These are phyloP conservation scores for Aix galericulata DNA, from an alignment of 2,113 vertebrate genomes.

Conservation along the genomic window DNA sequence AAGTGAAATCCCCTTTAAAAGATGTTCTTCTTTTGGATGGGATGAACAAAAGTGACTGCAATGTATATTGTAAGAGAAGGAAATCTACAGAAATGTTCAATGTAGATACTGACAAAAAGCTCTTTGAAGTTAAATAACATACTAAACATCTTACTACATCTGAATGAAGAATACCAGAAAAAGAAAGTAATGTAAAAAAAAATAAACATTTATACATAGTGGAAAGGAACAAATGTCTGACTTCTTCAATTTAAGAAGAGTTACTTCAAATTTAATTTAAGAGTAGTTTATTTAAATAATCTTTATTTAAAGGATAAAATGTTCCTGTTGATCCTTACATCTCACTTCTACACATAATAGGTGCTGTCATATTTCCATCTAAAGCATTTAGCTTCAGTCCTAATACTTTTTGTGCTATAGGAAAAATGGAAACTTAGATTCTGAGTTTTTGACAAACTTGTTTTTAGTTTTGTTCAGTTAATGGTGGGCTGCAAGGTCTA, in stretches of 20 bases:
- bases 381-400: neutral
- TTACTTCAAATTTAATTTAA: too few relatives aligned
- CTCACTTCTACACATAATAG: neutral
- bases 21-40: neutral
- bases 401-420: neutral
- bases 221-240: neutral
- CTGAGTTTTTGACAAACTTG: neutral
- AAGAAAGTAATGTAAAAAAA: neutral
- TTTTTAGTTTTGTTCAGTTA: neutral
- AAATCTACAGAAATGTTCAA: neutral
- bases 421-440: neutral
- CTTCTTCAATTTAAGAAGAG: neutral
- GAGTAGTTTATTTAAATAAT: neutral
- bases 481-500: neutral
- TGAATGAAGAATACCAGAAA: neutral
- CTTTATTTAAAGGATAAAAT: neutral
- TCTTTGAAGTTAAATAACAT: neutral
- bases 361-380: neutral
- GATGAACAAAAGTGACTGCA: neutral
- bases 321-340: neutral
- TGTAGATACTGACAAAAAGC: neutral
- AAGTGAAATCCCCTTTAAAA: slow-evolving; percentile 20
- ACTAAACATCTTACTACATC: neutral
- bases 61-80: neutral
- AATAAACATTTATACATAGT: neutral